Percentiles rank a stretch among this genome's conserved stretches.
Conservation (phyloP, 2,113 vertebrate species). For the Felis chaus region DNA sequence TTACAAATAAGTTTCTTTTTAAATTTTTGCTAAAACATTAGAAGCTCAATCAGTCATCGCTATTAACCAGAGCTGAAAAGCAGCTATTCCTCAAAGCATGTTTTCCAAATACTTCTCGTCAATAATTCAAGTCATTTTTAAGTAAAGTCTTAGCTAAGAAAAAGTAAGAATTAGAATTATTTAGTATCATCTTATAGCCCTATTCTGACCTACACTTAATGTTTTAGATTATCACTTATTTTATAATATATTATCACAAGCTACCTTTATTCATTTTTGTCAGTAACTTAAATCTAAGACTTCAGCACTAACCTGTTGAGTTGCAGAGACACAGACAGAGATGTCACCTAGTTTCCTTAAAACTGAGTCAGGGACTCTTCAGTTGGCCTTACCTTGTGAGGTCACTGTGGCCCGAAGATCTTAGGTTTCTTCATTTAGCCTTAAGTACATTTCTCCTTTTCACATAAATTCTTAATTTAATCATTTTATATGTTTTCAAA, state of each 20-base stretch:
- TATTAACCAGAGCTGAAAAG: not conserved
- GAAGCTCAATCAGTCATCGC: not conserved
- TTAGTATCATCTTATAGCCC: slow-evolving; percentile 10
- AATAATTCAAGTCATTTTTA: slow-evolving; percentile 49
- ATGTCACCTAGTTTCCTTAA: not conserved
- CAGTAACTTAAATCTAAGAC: not conserved
- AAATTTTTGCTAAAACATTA: not conserved
- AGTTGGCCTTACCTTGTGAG: not conserved
- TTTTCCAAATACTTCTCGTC: not conserved
- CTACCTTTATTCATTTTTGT: not conserved
- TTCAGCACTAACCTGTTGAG: not conserved
- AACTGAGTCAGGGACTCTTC: not conserved
- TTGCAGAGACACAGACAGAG: not conserved
- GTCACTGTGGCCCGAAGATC: not conserved
- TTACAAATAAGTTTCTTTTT: slow-evolving; percentile 1
- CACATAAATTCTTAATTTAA: not conserved
- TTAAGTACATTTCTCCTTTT: not conserved
- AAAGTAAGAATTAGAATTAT: not conserved
- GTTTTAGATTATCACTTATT: not conserved
- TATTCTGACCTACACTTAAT: slow-evolving; percentile 36
- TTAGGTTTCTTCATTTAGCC: not conserved
- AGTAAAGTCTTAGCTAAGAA: slow-evolving; percentile 37
- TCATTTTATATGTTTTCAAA: slow-evolving; percentile 11
- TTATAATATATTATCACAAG: not conserved
- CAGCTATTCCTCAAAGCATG: not conserved